These are phyloP conservation scores for Manduca sexta DNA, from an alignment of 1,140 invertebrate species.

Conservation along the genomic window DNA sequence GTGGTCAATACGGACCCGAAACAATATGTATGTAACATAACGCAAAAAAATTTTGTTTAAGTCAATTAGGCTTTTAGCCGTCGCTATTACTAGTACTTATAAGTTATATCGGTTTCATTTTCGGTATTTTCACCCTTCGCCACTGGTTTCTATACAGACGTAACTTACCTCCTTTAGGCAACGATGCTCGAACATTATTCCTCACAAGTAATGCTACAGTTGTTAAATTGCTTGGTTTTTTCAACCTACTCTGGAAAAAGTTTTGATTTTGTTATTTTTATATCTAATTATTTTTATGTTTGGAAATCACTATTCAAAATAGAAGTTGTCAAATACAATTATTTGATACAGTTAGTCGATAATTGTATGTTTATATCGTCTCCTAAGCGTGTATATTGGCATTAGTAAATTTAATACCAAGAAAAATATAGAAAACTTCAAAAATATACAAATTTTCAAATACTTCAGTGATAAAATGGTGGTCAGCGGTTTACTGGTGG, in stretches of 20 bases:
- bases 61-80: no score
- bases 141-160: conserved; percentile 1
- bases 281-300: not conserved
- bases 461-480: no score
- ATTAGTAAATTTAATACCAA: no score
- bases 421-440: no score
- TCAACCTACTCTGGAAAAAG: not conserved
- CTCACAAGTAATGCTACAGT: conserved; percentile 33
- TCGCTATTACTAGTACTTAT: not conserved
- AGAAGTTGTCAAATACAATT: not conserved
- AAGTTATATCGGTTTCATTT: not conserved
- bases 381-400: no score
- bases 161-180: conserved; percentile 39
- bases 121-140: not conserved
- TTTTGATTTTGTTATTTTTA: not conserved
- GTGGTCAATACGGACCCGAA: no score
- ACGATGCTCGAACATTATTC: conserved; percentile 42
- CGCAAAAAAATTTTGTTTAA: no score
- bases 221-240: conserved; percentile 19
- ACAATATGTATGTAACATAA: no score
- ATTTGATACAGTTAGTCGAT: no score
- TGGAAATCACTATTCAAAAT: not conserved
- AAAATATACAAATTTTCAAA: no score
- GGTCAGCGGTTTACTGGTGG: no score
- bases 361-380: no score